phyloP scores from a whole-genome alignment of 2,797 vertebrate species.

The Ctenopoma multispine region DNA sequence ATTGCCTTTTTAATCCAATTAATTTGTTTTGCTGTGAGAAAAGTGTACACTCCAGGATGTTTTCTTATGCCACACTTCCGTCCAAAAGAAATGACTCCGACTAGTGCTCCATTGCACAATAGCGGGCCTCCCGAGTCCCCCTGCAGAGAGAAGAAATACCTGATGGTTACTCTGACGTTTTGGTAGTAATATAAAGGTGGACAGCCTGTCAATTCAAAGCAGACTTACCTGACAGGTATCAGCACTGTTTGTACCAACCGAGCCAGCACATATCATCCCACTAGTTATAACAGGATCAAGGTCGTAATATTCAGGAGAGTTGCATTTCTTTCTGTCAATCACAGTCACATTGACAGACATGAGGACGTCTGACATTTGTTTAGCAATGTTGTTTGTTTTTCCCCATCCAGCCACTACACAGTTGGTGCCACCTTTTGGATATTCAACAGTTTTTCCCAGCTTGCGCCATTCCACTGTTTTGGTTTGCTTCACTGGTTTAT shows the following conservation, averaged over 20 bases:
- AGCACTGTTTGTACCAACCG: accelerated
- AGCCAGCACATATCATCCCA: conserved; percentile 78
- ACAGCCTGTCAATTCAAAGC: neutral
- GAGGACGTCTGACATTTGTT: conserved; percentile 61
- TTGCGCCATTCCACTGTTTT: conserved; percentile 36
- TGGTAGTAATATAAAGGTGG: neutral
- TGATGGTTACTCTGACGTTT: neutral
- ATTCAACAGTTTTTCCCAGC: neutral
- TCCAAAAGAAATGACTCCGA: conserved; percentile 75
- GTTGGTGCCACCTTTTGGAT: conserved; percentile 6
- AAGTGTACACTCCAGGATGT: conserved; percentile 67
- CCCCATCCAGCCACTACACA: conserved; percentile 83
- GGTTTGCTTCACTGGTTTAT: conserved; percentile 43
- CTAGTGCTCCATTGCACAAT: conserved; percentile 46
- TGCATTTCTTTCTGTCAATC: conserved; percentile 68
- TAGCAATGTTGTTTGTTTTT: accelerated
- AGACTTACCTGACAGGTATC: conserved; percentile 67
- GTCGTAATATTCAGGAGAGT: conserved; percentile 66
- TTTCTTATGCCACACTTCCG: accelerated
- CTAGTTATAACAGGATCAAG: conserved; percentile 47
- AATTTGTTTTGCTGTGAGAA: conserved; percentile 56
- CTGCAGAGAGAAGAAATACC: conserved; percentile 45
- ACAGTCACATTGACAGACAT: conserved; percentile 73
- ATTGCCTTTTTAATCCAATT: conserved; percentile 61
- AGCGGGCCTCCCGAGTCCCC: conserved; percentile 82